phyloP scores from a whole-genome alignment of 2,797 vertebrate genomes.

The Vireo griseus region DNA sequence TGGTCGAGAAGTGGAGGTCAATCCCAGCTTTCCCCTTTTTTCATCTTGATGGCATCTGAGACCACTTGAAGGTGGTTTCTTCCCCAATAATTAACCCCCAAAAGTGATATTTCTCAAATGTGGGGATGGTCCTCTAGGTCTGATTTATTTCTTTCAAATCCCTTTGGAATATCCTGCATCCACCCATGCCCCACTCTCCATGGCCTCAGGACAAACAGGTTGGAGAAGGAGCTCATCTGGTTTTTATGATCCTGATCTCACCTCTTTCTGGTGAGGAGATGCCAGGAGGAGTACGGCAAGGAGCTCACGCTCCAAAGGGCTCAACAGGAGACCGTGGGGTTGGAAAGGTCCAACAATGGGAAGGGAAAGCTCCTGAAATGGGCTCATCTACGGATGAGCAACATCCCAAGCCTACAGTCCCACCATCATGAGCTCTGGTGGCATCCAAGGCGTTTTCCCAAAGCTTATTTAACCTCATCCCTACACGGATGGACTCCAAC shows the following conservation, averaged over 20 bases:
- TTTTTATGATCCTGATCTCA: background rate
- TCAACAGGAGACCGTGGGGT: background rate
- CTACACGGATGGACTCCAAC: rapidly evolving
- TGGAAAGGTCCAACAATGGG: background rate
- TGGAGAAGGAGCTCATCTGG: background rate
- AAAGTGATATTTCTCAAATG: background rate
- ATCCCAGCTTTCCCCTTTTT: background rate
- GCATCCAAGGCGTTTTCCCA: background rate
- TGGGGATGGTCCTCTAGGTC: background rate
- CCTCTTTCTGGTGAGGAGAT: background rate
- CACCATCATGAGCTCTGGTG: background rate
- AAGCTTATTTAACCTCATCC: background rate
- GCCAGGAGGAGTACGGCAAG: background rate
- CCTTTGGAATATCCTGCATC: background rate
- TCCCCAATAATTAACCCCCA: background rate
- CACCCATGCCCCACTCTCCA: rapidly evolving
- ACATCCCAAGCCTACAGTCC: background rate
- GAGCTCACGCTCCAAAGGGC: background rate
- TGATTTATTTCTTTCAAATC: background rate
- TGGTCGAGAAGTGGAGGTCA: background rate
- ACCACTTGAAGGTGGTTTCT: background rate
- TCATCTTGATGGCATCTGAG: background rate
- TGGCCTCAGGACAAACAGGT: rapidly evolving
- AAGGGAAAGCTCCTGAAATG: background rate
- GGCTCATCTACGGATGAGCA: background rate